Conservation (phyloP, 2,113 vertebrate species). For the Caranx melampygus region DNA sequence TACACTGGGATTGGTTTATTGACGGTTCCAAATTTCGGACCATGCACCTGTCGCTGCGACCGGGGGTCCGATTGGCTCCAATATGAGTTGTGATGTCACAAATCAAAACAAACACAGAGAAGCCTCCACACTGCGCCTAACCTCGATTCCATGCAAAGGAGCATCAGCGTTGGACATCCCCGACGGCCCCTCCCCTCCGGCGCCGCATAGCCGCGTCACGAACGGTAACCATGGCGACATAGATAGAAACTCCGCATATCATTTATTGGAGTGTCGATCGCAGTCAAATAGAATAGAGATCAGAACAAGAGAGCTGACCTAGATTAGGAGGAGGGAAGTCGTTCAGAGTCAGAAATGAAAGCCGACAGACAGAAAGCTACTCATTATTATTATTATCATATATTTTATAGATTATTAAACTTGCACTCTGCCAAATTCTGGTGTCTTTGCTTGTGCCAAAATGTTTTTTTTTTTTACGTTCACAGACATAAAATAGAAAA, state of each 20-base stretch:
- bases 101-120: too few relatives aligned
- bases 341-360: slow-evolving; percentile 25
- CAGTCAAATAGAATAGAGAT: slow-evolving; percentile 60
- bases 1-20: too few relatives aligned
- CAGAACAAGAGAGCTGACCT: slow-evolving; percentile 73
- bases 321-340: slow-evolving; percentile 57
- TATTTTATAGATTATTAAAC: too few relatives aligned
- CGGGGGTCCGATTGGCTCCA: too few relatives aligned
- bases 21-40: too few relatives aligned
- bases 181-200: slow-evolving; percentile 40
- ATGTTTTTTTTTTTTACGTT: too few relatives aligned
- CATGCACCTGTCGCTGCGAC: too few relatives aligned
- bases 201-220: slow-evolving; percentile 44
- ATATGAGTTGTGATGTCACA: too few relatives aligned
- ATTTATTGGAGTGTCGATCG: slow-evolving; percentile 58
- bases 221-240: slow-evolving; percentile 68
- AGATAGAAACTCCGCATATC: slow-evolving; percentile 58
- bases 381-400: background rate
- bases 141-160: slow-evolving; percentile 1
- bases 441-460: too few relatives aligned
- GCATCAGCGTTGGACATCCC: slow-evolving; percentile 33
- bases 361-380: background rate
- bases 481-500: too few relatives aligned
- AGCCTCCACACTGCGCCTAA: too few relatives aligned
- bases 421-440: too few relatives aligned